Conservation (phyloP, 2,888 invertebrate genomes). For the Drosophila nigricruria region DNA sequence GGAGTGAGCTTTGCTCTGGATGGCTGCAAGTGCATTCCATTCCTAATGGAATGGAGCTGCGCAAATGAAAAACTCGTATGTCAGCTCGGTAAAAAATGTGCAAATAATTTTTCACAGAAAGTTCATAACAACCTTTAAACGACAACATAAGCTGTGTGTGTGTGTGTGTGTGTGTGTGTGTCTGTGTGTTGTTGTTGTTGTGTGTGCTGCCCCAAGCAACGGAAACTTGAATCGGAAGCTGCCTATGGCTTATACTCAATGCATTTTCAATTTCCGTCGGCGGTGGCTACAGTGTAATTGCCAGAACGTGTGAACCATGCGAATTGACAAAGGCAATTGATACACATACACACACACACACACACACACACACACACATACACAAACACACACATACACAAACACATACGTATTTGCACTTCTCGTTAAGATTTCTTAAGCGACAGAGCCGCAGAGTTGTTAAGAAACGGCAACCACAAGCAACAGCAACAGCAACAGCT, state of each 20-base stretch:
- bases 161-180: conserved; percentile 4
- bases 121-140: conserved; percentile 14
- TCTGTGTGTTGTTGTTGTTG: not conserved
- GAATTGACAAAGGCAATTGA: conserved; percentile 4
- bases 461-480: conserved; percentile 15
- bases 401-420: conserved; percentile 19
- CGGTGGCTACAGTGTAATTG: conserved; percentile 58
- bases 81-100: conserved; percentile 42
- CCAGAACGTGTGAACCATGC: conserved; percentile 48
- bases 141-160: not conserved
- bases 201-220: conserved; percentile 28
- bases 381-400: not conserved
- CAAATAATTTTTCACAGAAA: conserved; percentile 37
- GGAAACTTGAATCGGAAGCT: conserved; percentile 58
- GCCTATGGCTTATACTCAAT: conserved; percentile 50
- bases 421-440: conserved; percentile 42
- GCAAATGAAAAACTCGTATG: conserved; percentile 53
- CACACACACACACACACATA: not conserved
- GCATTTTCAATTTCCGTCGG: conserved; percentile 66
- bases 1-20: not conserved
- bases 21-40: conserved; percentile 10
- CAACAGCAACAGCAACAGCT: conserved; percentile 4
- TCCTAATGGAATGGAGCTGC: conserved; percentile 34
- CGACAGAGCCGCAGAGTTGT: conserved; percentile 18
- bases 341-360: not conserved